These are phyloP conservation scores for Pomacea canaliculata DNA, from an alignment of 2,888 invertebrate genomes.

Conservation along the genomic window DNA sequence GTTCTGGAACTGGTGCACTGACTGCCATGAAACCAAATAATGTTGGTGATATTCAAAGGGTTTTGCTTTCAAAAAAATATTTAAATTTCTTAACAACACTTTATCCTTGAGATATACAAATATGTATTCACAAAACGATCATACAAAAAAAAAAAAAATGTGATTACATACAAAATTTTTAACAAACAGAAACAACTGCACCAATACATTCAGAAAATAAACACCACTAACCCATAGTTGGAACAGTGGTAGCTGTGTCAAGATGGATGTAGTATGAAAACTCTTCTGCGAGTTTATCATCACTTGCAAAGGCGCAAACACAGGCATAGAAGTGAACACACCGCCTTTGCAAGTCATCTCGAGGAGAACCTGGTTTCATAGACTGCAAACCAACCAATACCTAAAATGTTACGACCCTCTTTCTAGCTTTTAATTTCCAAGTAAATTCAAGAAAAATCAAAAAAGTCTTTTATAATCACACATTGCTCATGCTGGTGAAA, in stretches of 20 bases:
- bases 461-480: too few relatives aligned
- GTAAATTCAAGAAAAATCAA: too few relatives aligned
- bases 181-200: neutral
- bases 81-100: too few relatives aligned
- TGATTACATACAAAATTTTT: too few relatives aligned
- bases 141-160: too few relatives aligned
- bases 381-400: conserved; percentile 25
- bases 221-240: neutral
- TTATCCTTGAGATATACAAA: too few relatives aligned
- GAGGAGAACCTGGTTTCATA: conserved; percentile 37
- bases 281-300: conserved; percentile 76
- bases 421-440: too few relatives aligned
- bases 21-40: neutral
- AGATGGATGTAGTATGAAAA: conserved; percentile 74
- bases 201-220: neutral
- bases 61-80: too few relatives aligned
- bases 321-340: conserved; percentile 82
- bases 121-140: too few relatives aligned
- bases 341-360: conserved; percentile 56
- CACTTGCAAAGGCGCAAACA: conserved; percentile 79
- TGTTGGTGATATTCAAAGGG: neutral
- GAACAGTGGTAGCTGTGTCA: conserved; percentile 15
- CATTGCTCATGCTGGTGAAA: too few relatives aligned
- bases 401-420: neutral
- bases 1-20: conserved; percentile 10